phyloP scores from a whole-genome alignment of 2,888 invertebrate species.

The Pherbina coryleti region DNA sequence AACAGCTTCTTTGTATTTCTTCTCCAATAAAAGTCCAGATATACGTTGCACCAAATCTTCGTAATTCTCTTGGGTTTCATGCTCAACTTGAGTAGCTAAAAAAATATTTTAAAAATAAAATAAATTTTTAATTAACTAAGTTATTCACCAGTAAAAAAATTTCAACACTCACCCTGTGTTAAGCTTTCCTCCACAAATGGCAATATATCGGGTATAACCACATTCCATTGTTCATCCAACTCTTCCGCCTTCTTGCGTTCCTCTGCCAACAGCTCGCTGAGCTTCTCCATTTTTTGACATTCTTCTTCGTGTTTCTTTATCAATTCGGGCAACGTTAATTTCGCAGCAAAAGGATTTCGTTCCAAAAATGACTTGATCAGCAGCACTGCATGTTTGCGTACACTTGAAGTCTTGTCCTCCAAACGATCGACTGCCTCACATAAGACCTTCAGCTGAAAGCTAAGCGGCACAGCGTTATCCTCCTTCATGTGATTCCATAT shows the following conservation, averaged over 20 bases:
- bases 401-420: constrained; percentile 85
- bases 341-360: constrained; percentile 87
- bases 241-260: constrained; percentile 72
- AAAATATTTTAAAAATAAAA: background rate
- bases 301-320: constrained; percentile 73
- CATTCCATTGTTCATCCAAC: constrained; percentile 69
- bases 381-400: constrained; percentile 82
- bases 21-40: constrained; percentile 58
- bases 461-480: constrained; percentile 83
- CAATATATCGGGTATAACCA: constrained; percentile 59
- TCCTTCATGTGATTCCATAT: constrained; percentile 85
- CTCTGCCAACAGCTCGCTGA: constrained; percentile 72
- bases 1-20: constrained; percentile 64
- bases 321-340: constrained; percentile 73
- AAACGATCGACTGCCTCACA: constrained; percentile 79
- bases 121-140: background rate
- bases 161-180: constrained; percentile 53
- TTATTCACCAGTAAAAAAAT: background rate
- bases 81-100: constrained; percentile 53
- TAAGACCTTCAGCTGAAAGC: constrained; percentile 77
- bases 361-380: constrained; percentile 78
- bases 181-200: constrained; percentile 62
- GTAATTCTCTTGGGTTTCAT: constrained; percentile 60
- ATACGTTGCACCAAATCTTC: constrained; percentile 62
- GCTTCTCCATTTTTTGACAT: constrained; percentile 65